Evolutionary conservation across 2,888 invertebrate species (phyloP), one percentile per base, ranked within the genome.

Genomic region (Lithophane socia): DNA sequence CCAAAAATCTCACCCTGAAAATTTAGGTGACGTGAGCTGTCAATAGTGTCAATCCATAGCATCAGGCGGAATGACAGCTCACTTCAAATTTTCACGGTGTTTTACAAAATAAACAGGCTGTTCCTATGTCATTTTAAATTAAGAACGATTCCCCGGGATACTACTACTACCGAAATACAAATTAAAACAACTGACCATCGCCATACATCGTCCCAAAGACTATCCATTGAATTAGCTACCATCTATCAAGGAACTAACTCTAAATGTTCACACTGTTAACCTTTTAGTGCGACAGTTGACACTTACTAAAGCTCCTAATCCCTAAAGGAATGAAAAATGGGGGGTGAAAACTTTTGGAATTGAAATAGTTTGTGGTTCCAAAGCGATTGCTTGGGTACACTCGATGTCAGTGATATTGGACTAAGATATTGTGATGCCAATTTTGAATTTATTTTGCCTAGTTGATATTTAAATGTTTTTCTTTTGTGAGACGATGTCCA

Each of bases 301-400:
- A 88, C 84, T 82, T 80, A 71, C 77, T 79, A 83, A 82, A 86
- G 85, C 86, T 84, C 85, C 83, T 91, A 91, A 92, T 91, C 91
- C 92, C 89, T 78, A 80, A 89, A 89, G 90, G 91, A 91, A 92
- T 92, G 92, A 93, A 93, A 93, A 93, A 93, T 93, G 90, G 91
- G 84, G 89, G 89, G 88, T 88, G 89, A 85, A 92, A 93, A 88
- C 90, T 93, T 92, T 86, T 88, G 90, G 90, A 93, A 93, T 93
- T 92, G 93, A 91, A 93, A 93, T 93, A 93, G 93, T 93, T 93
- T 89, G 91, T 80, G 89, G 90, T 88, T 89, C 86, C 89, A 90
- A 86, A 85, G 84, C 84, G 80, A 88, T 86, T 86, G 82, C 84
- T 78, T 29, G 60, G 64, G 88, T 87, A 88, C 87, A 88, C 80